Percentiles rank a stretch among this genome's conserved stretches.
phyloP scores from a whole-genome alignment of 2,888 invertebrate genomes.

The Chouioia cunea region DNA sequence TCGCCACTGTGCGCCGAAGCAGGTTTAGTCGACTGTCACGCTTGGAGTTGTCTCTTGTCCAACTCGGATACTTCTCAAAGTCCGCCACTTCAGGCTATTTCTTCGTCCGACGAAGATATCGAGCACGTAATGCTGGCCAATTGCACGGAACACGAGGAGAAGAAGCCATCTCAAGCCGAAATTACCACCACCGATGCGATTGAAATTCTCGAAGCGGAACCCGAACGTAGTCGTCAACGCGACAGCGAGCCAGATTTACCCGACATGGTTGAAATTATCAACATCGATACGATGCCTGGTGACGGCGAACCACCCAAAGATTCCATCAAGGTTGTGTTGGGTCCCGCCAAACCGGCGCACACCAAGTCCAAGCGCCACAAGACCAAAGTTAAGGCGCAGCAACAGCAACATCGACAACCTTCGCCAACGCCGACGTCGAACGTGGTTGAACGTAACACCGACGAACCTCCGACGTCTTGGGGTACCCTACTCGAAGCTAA shows the following conservation, averaged over 20 bases:
- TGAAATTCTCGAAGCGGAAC: neutral
- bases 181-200: conserved; percentile 12
- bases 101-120: conserved; percentile 59
- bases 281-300: conserved; percentile 59
- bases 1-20: conserved; percentile 63
- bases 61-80: too few species aligned
- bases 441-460: too few species aligned
- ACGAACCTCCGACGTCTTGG: conserved; percentile 54
- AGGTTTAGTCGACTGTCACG: conserved; percentile 49
- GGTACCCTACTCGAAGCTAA: conserved; percentile 43
- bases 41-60: neutral
- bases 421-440: neutral
- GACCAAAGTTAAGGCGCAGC: conserved; percentile 22
- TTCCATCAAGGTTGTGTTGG: conserved; percentile 56
- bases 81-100: neutral
- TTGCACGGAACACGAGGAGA: conserved; percentile 10
- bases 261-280: conserved; percentile 59
- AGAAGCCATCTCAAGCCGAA: neutral
- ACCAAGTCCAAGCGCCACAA: conserved; percentile 53
- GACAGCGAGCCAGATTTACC: conserved; percentile 38
- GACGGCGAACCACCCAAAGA: conserved; percentile 47
- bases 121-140: conserved; percentile 56
- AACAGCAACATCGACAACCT: conserved; percentile 12
- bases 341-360: conserved; percentile 44
- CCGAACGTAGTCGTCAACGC: conserved; percentile 15